A percentile compares a stretch with the other conserved stretches of the same genome.
phyloP scores from a whole-genome alignment of 2,113 vertebrate species.

The Xiphophorus couchianus region DNA sequence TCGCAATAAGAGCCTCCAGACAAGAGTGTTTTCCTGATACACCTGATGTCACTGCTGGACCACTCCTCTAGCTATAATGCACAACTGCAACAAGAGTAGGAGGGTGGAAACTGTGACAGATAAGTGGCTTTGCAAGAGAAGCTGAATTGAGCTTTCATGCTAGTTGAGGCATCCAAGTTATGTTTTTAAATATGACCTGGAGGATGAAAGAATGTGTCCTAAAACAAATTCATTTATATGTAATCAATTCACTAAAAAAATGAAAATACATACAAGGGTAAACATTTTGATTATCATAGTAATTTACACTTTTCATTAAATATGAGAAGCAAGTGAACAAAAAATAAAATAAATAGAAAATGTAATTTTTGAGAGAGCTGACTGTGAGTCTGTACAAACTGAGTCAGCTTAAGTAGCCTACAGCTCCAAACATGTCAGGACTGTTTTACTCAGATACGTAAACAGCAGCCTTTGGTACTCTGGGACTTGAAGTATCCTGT shows the following conservation, averaged over 20 bases:
- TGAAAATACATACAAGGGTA: background rate
- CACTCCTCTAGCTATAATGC: conserved; percentile 37
- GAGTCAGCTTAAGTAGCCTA: conserved; percentile 42
- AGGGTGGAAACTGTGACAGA: conserved; percentile 28
- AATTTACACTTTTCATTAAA: background rate
- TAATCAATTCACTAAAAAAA: too few relatives aligned
- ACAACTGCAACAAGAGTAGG: conserved; percentile 28
- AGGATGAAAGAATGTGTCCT: too few relatives aligned
- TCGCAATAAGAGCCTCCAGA: background rate
- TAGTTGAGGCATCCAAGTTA: conserved; percentile 18
- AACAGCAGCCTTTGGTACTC: conserved; percentile 29
- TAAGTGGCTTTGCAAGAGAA: conserved; percentile 43
- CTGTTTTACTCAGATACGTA: conserved; percentile 42
- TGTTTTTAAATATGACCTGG: conserved; percentile 17
- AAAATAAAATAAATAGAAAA: conserved; percentile 7
- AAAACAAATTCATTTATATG: too few relatives aligned
- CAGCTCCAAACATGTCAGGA: conserved; percentile 59
- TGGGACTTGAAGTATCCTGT: conserved; percentile 27
- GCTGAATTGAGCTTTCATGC: background rate
- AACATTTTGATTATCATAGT: background rate
- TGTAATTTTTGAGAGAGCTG: background rate
- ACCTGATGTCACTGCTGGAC: conserved; percentile 53
- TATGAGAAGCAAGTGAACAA: background rate
- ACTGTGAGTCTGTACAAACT: conserved; percentile 11
- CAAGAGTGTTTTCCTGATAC: conserved; percentile 41